These are phyloP conservation scores for Hirundo rustica DNA, from an alignment of 2,797 vertebrate species.

Conservation along the genomic window DNA sequence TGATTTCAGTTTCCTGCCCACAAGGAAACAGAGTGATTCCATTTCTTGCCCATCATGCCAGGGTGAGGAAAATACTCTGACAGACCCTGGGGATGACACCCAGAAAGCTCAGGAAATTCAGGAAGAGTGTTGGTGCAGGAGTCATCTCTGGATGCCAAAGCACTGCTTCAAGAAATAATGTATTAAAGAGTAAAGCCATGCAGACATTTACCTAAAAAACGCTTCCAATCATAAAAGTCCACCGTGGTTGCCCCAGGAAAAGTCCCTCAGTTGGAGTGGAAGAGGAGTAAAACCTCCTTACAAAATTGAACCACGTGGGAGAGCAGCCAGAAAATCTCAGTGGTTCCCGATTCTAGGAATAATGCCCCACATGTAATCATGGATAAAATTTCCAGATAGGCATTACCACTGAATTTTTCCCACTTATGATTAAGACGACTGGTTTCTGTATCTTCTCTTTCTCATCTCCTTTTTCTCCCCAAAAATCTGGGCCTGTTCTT, in stretches of 20 bases:
- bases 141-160: not conserved
- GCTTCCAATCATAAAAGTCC: not conserved
- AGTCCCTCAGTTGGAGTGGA: not conserved
- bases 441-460: not conserved
- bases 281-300: not conserved
- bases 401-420: not conserved
- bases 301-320: not conserved
- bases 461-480: rapidly evolving
- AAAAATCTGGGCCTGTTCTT: not conserved
- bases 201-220: not conserved
- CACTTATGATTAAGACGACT: not conserved
- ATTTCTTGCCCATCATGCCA: not conserved
- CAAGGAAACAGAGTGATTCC: rapidly evolving
- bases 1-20: not conserved
- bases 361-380: not conserved
- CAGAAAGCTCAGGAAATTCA: not conserved
- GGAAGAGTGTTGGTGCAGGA: not conserved
- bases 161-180: not conserved
- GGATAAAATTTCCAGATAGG: not conserved
- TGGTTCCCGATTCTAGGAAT: not conserved
- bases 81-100: not conserved
- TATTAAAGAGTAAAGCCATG: not conserved
- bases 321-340: not conserved
- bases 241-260: rapidly evolving
- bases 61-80: not conserved